These are phyloP conservation scores for Lonchura striata DNA, from an alignment of 2,113 vertebrate genomes.

Conservation along the genomic window DNA sequence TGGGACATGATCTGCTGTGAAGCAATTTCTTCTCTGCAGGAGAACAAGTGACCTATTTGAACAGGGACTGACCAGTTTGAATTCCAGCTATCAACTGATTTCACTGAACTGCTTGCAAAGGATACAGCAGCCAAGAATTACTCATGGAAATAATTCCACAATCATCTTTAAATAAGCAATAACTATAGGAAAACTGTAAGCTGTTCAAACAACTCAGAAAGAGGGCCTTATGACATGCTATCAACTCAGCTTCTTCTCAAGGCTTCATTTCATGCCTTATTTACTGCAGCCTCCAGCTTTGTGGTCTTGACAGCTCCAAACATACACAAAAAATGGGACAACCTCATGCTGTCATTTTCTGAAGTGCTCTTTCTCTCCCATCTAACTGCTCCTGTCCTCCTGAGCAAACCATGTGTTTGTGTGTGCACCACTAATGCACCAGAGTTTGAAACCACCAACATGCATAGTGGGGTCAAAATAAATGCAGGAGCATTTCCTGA, in stretches of 20 bases:
- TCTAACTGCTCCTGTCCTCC: background rate
- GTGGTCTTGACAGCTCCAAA: background rate
- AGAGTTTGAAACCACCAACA: background rate
- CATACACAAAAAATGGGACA: background rate
- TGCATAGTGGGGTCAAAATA: fast-evolving
- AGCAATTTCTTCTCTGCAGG: background rate
- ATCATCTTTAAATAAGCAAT: slow-evolving; percentile 37
- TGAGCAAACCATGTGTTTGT: fast-evolving
- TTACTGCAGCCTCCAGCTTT: background rate
- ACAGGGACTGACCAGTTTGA: background rate
- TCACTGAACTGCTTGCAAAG: background rate
- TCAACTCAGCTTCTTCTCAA: background rate
- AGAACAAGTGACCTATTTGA: background rate
- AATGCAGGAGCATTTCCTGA: background rate
- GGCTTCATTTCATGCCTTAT: background rate
- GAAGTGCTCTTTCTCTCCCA: background rate
- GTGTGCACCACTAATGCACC: background rate
- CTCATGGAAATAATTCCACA: slow-evolving; percentile 53
- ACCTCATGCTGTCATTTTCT: background rate
- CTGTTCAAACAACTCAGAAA: slow-evolving; percentile 8
- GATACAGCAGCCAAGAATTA: background rate
- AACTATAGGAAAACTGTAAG: slow-evolving; percentile 35
- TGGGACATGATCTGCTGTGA: background rate
- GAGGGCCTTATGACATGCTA: background rate
- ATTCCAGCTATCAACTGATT: slow-evolving; percentile 25